phyloP scores from a whole-genome alignment of 1,140 invertebrate genomes.

The Rhopalosiphum padi region DNA sequence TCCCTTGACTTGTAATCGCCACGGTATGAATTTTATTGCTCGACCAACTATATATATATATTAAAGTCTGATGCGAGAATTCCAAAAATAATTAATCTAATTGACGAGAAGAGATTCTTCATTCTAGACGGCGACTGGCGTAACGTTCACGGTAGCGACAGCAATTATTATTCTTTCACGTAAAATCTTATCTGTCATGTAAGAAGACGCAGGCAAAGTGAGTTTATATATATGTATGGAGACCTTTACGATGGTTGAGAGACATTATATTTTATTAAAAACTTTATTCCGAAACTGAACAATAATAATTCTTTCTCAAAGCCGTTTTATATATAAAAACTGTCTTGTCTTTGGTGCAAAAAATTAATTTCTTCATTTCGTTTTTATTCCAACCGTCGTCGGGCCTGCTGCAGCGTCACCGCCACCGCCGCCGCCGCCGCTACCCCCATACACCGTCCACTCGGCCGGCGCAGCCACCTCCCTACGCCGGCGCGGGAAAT shows the following conservation, averaged over 20 bases:
- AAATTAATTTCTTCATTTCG: slow-evolving; percentile 47
- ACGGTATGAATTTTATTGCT: slow-evolving; percentile 7
- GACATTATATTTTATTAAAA: slow-evolving; percentile 53
- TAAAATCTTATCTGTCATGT: slow-evolving; percentile 44
- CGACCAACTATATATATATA: background rate
- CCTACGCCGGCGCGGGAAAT: background rate
- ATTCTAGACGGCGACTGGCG: background rate
- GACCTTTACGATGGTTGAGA: background rate
- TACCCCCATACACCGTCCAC: too few relatives aligned
- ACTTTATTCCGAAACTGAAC: slow-evolving; percentile 39
- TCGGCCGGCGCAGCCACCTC: too few relatives aligned
- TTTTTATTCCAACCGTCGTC: slow-evolving; percentile 13
- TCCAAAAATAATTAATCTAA: slow-evolving; percentile 40
- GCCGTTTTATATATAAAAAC: slow-evolving; percentile 32
- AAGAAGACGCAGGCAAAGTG: background rate
- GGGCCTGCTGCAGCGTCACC: background rate
- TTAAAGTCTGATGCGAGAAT: background rate
- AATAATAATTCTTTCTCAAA: slow-evolving; percentile 36
- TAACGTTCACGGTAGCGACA: slow-evolving; percentile 4
- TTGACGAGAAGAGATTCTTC: slow-evolving; percentile 33
- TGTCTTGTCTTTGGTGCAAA: slow-evolving; percentile 19
- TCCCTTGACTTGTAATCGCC: background rate
- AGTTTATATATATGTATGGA: background rate
- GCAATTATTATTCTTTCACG: slow-evolving; percentile 51
- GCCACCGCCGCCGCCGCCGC: too few relatives aligned